phyloP scores from a whole-genome alignment of 1,140 invertebrate genomes.

The Magallana gigas region DNA sequence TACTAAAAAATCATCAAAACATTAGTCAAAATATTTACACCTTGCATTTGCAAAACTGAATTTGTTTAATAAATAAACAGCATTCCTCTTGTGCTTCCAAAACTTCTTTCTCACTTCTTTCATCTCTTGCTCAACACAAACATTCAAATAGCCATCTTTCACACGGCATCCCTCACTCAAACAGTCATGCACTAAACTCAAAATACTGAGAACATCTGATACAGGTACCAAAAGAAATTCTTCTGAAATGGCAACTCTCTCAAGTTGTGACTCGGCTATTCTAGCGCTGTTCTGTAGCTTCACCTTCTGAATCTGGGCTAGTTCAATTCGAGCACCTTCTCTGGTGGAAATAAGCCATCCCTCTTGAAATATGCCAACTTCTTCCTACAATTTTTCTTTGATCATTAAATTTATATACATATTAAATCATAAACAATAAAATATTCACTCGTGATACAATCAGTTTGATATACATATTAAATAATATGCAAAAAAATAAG shows the following conservation, averaged over 20 bases:
- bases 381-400: background rate
- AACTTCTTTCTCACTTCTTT: background rate
- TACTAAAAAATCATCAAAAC: background rate
- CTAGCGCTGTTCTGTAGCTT: background rate
- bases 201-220: background rate
- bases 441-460: background rate
- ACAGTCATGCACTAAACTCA: background rate
- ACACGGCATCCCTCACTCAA: background rate
- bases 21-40: slow-evolving; percentile 1
- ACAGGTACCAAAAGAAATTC: background rate
- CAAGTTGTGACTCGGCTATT: background rate
- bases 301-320: background rate
- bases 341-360: background rate
- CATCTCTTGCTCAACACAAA: slow-evolving; percentile 15
- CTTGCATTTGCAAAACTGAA: slow-evolving; percentile 3
- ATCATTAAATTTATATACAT: background rate
- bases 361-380: background rate
- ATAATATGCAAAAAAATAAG: background rate
- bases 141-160: background rate
- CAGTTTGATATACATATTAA: background rate
- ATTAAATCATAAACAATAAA: background rate
- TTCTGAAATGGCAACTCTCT: background rate
- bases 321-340: background rate
- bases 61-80: background rate
- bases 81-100: slow-evolving; percentile 10